These are phyloP conservation scores for Melanotaenia trifasciata DNA, from an alignment of 2,797 vertebrate genomes.

Conservation along the genomic window DNA sequence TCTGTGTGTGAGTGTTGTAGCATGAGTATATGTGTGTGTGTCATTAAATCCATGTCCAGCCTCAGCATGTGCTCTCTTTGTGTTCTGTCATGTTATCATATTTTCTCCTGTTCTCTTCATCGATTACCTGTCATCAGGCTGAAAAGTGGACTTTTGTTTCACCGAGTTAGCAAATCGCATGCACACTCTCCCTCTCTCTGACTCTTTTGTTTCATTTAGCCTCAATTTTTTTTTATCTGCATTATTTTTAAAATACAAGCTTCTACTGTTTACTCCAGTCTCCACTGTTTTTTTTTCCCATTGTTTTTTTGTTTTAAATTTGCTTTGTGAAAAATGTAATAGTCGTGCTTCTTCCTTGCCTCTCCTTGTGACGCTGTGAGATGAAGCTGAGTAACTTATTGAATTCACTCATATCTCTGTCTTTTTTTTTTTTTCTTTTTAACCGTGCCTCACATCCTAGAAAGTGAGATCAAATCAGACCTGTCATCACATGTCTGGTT, in stretches of 20 bases:
- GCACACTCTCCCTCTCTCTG: neutral
- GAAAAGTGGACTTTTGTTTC: slow-evolving; percentile 72
- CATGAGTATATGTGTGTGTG: slow-evolving; percentile 17
- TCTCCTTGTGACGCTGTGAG: slow-evolving; percentile 16
- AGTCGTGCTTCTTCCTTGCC: slow-evolving; percentile 12
- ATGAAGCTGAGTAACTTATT: slow-evolving; percentile 37
- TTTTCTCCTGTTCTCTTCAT: slow-evolving; percentile 70
- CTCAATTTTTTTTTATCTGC: slow-evolving; percentile 29
- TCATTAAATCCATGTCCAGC: slow-evolving; percentile 56
- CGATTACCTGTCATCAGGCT: slow-evolving; percentile 68
- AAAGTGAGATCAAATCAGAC: slow-evolving; percentile 55
- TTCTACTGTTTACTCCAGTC: slow-evolving; percentile 18
- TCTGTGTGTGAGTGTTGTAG: slow-evolving; percentile 22
- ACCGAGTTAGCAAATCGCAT: slow-evolving; percentile 52
- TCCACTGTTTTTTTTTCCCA: neutral
- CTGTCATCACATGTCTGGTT: slow-evolving; percentile 60
- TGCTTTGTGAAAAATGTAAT: slow-evolving; percentile 43
- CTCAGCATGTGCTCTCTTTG: slow-evolving; percentile 64
- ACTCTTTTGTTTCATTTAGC: slow-evolving; percentile 15
- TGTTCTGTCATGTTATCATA: slow-evolving; percentile 77
- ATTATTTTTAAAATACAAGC: slow-evolving; percentile 40
- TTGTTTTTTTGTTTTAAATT: slow-evolving; percentile 31
- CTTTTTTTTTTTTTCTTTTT: slow-evolving; percentile 34
- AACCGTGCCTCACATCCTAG: slow-evolving; percentile 28
- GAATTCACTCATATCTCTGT: slow-evolving; percentile 35